Percentiles rank a stretch among this genome's conserved stretches.
Conservation (phyloP, 2,797 vertebrate species). For the Bradypodion ventrale region DNA sequence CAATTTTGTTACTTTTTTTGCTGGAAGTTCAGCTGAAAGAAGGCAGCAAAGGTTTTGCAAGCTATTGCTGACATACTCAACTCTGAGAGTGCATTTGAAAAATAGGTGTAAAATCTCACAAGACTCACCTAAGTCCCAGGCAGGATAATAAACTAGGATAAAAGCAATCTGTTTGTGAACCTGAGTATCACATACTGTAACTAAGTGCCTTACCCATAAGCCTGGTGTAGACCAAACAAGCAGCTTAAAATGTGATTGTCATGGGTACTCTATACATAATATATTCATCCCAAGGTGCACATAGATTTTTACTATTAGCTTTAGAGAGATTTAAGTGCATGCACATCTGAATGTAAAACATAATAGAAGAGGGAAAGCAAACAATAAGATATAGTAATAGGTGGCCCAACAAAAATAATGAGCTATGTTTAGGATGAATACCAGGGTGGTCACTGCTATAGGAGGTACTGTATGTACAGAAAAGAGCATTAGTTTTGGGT, state of each 20-base stretch:
- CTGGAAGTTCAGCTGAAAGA: constrained; percentile 37
- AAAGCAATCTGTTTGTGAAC: constrained; percentile 41
- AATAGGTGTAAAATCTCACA: constrained; percentile 39
- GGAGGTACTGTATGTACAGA: background rate
- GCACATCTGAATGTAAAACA: constrained; percentile 18
- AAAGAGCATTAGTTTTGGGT: background rate
- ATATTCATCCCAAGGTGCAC: constrained; percentile 6
- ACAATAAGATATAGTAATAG: background rate
- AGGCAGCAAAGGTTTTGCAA: constrained; percentile 45
- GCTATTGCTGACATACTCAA: constrained; percentile 47
- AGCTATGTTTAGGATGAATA: background rate
- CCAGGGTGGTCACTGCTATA: background rate
- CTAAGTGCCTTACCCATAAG: constrained; percentile 40
- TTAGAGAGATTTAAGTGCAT: constrained; percentile 18
- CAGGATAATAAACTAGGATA: constrained; percentile 35
- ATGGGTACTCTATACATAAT: constrained; percentile 15
- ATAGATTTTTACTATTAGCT: constrained; percentile 38
- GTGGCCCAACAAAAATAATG: background rate
- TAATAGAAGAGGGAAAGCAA: constrained; percentile 19
- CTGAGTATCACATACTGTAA: constrained; percentile 4
- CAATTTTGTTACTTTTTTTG: constrained; percentile 32
- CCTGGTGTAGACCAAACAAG: background rate
- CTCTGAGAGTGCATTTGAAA: constrained; percentile 53
- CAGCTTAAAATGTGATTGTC: background rate
- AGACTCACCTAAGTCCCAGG: constrained; percentile 31